Conservation (phyloP, 1,140 invertebrate species). For the Bombus terrestris region DNA sequence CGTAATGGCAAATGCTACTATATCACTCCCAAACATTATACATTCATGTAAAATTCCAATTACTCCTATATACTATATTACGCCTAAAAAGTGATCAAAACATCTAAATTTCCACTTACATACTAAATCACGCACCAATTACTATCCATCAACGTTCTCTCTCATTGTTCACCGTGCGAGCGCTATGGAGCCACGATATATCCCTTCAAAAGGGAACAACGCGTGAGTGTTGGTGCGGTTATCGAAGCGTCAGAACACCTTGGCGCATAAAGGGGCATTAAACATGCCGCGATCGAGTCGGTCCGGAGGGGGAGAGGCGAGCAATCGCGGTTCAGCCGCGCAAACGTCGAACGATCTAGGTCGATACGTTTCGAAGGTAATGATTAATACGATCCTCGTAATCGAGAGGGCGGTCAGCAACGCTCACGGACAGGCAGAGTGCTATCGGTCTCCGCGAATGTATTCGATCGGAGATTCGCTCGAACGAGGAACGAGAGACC, state of each 20-base stretch:
- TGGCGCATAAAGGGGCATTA: constrained; percentile 36
- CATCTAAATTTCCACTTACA: not conserved
- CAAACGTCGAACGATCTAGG: constrained; percentile 53
- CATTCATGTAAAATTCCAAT: too few species aligned
- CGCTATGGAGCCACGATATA: not conserved
- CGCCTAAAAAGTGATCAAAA: too few species aligned
- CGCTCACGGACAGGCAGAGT: constrained; percentile 66
- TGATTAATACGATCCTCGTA: constrained; percentile 79
- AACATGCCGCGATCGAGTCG: constrained; percentile 8
- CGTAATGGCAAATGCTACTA: too few species aligned
- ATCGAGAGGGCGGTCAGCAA: constrained; percentile 73
- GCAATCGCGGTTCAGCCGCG: constrained; percentile 29
- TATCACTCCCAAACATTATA: too few species aligned
- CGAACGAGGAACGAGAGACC: constrained; percentile 59
- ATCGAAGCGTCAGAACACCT: constrained; percentile 36
- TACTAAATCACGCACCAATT: not conserved
- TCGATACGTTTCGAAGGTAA: constrained; percentile 63
- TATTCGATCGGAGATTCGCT: constrained; percentile 58
- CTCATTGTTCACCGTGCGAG: not conserved
- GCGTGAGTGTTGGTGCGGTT: not conserved
- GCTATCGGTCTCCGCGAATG: constrained; percentile 37
- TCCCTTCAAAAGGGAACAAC: not conserved
- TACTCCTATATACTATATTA: too few species aligned
- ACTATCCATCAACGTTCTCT: not conserved
- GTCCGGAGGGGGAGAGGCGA: not conserved